Conservation (phyloP, 2,888 invertebrate genomes). For the Watsonalla binaria region DNA sequence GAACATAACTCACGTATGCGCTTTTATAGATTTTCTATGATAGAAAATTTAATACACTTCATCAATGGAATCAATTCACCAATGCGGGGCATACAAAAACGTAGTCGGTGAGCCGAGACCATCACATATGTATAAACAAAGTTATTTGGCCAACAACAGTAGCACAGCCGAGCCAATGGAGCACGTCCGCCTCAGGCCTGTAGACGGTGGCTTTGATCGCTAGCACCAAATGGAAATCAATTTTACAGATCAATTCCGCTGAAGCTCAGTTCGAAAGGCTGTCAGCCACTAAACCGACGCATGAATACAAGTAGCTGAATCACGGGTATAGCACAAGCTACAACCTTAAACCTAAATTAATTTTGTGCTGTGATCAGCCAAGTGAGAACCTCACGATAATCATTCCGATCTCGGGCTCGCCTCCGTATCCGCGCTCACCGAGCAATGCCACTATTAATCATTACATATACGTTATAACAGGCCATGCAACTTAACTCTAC, state of each 20-base stretch:
- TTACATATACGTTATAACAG: conserved; percentile 17
- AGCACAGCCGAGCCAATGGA: conserved; percentile 2
- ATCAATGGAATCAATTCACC: too few relatives aligned
- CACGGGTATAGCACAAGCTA: conserved; percentile 24
- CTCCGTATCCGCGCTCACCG: conserved; percentile 39
- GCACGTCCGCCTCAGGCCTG: conserved; percentile 7
- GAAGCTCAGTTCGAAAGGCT: conserved; percentile 32
- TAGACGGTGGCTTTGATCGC: conserved; percentile 37
- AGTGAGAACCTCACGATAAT: conserved; percentile 62
- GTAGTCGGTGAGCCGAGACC: too few relatives aligned
- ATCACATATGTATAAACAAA: neutral
- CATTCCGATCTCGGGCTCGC: conserved; percentile 52
- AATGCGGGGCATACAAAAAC: too few relatives aligned
- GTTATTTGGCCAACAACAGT: neutral
- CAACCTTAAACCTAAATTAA: conserved; percentile 63
- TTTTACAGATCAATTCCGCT: conserved; percentile 53
- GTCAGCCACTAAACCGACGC: conserved; percentile 41
- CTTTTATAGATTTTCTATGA: too few relatives aligned
- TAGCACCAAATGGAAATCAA: conserved; percentile 51
- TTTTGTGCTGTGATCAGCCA: conserved; percentile 63
- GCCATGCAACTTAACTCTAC: neutral
- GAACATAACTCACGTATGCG: too few relatives aligned
- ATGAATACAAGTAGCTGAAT: conserved; percentile 55
- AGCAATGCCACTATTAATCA: conserved; percentile 59
- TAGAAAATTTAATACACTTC: too few relatives aligned